phyloP scores from a whole-genome alignment of 2,113 vertebrate species.

The Rostratula benghalensis region DNA sequence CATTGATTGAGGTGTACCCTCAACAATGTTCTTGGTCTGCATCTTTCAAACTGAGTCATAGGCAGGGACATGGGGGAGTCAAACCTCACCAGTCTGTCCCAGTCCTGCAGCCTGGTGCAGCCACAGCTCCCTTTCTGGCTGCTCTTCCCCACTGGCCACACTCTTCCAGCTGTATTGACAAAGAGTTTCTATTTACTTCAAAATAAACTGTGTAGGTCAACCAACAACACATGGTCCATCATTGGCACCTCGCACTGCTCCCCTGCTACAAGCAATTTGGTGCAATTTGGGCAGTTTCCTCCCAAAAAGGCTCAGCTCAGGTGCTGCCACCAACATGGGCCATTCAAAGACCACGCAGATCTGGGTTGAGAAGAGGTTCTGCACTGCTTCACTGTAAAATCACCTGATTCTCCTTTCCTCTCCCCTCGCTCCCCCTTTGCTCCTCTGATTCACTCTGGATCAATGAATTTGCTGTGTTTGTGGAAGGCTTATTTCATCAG shows the following conservation, averaged over 20 bases:
- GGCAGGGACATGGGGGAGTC: neutral
- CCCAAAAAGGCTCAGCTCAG: neutral
- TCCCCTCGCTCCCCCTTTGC: no score
- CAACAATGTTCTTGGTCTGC: fast-evolving
- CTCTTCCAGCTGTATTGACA: constrained; percentile 3
- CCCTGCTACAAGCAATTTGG: neutral
- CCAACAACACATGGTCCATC: neutral
- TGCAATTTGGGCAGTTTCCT: neutral
- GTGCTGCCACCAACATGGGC: neutral
- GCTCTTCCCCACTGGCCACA: neutral
- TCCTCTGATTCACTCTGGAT: neutral
- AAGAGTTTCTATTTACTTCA: neutral
- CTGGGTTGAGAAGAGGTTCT: neutral
- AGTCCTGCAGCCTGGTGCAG: neutral
- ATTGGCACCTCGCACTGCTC: neutral
- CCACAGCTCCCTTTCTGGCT: neutral
- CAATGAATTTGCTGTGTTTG: neutral
- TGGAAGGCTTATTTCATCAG: neutral
- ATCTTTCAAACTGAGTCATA: fast-evolving
- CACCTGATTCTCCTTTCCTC: neutral
- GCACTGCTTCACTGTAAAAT: neutral
- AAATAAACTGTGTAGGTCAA: neutral
- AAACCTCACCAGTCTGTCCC: neutral
- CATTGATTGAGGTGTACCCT: fast-evolving
- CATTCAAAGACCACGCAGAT: neutral